Base-by-base conservation (phyloP, 2,797 vertebrate species). In the Amphiprion clarkii region DNA sequence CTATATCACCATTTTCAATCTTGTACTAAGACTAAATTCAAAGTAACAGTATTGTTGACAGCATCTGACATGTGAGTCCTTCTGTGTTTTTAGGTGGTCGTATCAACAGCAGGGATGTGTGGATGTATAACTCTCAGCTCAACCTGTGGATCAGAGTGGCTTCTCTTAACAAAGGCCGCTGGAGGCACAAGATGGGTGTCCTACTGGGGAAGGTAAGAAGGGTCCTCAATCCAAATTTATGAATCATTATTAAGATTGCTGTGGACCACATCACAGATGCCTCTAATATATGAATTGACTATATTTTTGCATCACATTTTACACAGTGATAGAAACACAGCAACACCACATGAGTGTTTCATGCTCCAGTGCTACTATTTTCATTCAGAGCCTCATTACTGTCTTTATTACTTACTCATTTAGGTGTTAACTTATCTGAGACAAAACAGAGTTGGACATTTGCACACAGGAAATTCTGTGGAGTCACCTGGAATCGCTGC, bases 141-240 rank as follows among this genome's bases (percentile, higher is more conserved):
- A 99, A 99, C 90, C 96, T 99, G 85, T 99, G 98, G 98, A 98
- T 99, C 94, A 93, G 97, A 94, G 98, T 99, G 84, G 98, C 98
- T 66, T 98, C 97, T 67, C 95, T 99, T 55, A 98, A 98, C 95
- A 99, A 99, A 94, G 98, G 98, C 81, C 96, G 98, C 88, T 99
- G 98, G 98, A 96, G 98, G 88, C 98, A 99, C 92, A 99, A 99
- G 93, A 99, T 99, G 98, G 95, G 97, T 9, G 97, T 99, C 72
- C 95, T 99, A 33, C 96, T 99, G 88, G 98, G 98, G 81, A 99
- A 99, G 96, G 98, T 99, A 93, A 96, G 73, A 25, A 59, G 21
- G 17, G 19, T 49, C 1, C 44, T 33, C 3, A 0, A 27, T 12
- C 36, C 40, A 42, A 12, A 42, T 60, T 25, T 5, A 16, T 44